Conservation (phyloP, 2,888 invertebrate species). For the Tenthredo livida region DNA sequence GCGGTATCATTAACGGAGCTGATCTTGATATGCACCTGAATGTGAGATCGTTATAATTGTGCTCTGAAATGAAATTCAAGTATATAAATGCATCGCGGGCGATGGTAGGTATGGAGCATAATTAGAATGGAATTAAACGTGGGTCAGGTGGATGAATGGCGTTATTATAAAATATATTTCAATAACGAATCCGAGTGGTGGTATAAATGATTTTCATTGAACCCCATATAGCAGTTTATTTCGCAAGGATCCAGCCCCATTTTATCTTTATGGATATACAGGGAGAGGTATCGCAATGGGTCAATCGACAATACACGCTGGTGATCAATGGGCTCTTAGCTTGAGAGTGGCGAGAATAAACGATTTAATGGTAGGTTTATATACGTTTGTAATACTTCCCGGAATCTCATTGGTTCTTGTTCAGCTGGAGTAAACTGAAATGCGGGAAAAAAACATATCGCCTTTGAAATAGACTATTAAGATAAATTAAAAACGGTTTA, state of each 20-base stretch:
- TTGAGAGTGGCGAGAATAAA: background rate
- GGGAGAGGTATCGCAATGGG: background rate
- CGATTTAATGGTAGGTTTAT: background rate
- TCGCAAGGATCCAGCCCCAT: background rate
- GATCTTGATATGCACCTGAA: conserved; percentile 21
- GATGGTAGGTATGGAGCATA: background rate
- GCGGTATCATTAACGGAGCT: conserved; percentile 65
- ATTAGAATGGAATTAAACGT: background rate
- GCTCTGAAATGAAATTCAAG: background rate
- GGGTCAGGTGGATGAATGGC: background rate
- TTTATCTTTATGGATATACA: background rate
- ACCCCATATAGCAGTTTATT: background rate
- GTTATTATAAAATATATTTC: background rate
- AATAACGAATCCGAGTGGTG: conserved; percentile 17
- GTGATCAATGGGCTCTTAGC: conserved; percentile 36
- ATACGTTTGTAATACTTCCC: background rate
- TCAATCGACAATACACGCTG: background rate
- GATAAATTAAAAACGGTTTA: conserved; percentile 1
- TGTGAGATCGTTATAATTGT: conserved; percentile 37
- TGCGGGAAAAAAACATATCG: background rate
- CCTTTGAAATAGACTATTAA: background rate
- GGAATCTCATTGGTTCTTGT: background rate
- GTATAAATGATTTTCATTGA: background rate
- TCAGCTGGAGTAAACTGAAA: background rate
- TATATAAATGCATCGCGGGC: background rate